Evolutionary conservation across 1,140 invertebrate genomes (phyloP), one percentile per base, ranked within the genome.

Genomic region (Drosophila athabasca): DNA sequence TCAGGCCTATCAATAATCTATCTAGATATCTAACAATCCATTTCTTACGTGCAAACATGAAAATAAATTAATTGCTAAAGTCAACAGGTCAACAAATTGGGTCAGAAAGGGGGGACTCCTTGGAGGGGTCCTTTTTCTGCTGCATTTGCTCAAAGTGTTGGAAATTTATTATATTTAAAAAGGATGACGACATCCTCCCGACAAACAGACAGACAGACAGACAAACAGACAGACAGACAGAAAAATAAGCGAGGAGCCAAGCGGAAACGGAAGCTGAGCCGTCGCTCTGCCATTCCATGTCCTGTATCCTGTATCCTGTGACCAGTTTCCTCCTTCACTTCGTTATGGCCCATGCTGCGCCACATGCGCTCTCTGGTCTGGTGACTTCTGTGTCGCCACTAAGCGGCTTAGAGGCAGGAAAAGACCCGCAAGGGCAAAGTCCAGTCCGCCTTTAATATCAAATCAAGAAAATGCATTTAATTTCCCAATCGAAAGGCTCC

Each of bases 41-140:
- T 55, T 54, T 24, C 59, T 70, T 71, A 57, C 61, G 57, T 64
- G 54, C 69, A 55, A 69, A 69, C 60, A 79, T 74, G 64, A n/a
- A 15, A 22, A 50, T 62, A 54, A 31, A 43, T 53, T 19, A 26
- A 65, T 62, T 44, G 52, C 52, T 15, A 11, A 19, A 57, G 29
- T 41, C 60, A 62, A 58, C 60, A 22, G 60, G 60, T 58, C 19
- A 17, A 2, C 11, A 2, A 43, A 55, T 17, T 3, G 31, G 9
- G 31, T 11, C 9, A 35, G 4, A 35, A 35, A 11, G 35, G 3
- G 11, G 35, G 3, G 11, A 39, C 35, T 39, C 11, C 35, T 39
- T 52, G 9, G 39, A 39, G 15, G 2, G 24, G 5, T 8, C 5
- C 5, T 13, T n/a, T n/a, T 15, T 9, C 22, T 13, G 31, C 9